Evolutionary conservation across 2,888 invertebrate species (phyloP).

Genomic region (Cerceris ruficornis): DNA sequence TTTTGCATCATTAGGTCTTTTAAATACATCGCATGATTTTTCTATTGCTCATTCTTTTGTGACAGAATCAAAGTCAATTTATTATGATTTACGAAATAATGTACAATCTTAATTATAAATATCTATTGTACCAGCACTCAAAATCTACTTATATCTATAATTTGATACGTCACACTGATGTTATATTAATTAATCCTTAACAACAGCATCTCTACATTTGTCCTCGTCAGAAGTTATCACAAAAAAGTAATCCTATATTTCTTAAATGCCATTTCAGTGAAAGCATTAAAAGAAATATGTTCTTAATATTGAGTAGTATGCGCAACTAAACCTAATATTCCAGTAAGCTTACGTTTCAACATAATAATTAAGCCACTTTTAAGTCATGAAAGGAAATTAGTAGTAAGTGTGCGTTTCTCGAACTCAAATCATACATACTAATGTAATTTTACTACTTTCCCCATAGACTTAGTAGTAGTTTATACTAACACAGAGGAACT

Average conservation of each 20-base stretch:
- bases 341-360: constrained; percentile 28
- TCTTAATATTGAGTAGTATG: constrained; percentile 24
- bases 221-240: constrained; percentile 51
- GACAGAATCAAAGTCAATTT: constrained; percentile 39
- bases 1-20: constrained; percentile 30
- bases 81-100: constrained; percentile 37
- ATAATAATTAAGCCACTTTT: constrained; percentile 26
- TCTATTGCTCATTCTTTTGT: constrained; percentile 7
- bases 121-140: constrained; percentile 34
- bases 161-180: constrained; percentile 37
- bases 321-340: constrained; percentile 29
- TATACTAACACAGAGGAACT: constrained; percentile 37
- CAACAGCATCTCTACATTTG: constrained; percentile 24
- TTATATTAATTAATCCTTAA: constrained; percentile 13
- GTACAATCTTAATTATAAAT: constrained; percentile 45
- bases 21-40: constrained; percentile 7
- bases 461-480: constrained; percentile 5
- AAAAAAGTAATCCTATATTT: constrained; percentile 50
- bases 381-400: constrained; percentile 43
- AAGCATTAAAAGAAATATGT: constrained; percentile 40
- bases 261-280: constrained; percentile 40
- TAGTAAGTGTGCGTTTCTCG: constrained; percentile 40
- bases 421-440: constrained; percentile 25
- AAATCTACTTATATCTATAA: constrained; percentile 41
- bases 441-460: constrained; percentile 19